Base-by-base conservation (phyloP, 2,888 invertebrate genomes). In the Orthonevra nobilis region DNA sequence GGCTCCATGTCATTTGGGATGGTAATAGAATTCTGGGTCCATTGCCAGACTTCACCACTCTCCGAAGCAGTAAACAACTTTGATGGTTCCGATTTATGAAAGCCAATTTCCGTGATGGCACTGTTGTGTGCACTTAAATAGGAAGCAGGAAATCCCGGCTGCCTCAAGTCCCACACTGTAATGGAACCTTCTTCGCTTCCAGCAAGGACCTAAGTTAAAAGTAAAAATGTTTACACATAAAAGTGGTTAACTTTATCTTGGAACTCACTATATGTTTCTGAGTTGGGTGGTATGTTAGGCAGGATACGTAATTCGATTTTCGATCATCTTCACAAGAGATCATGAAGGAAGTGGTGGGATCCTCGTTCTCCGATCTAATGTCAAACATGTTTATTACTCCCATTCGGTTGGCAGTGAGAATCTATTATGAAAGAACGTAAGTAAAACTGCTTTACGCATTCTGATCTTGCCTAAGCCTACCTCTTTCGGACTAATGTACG, bases 381-480 rank as follows among this genome's bases (percentile, higher is more conserved):
- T 97, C 97, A 93, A 96, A 97, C 69, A 96, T 92, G 87, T 97
- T 96, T 91, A 97, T 93, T 84, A 96, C 94, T 0, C 97, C 97
- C 85, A 95, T 90, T n/a, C 94, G 90, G 87, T 97, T 97, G 12
- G 96, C 95, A 0, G 95, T 95, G 40, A 97, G 91, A 17, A 96
- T 90, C 91, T 96, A 81, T n/a, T n/a, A n/a, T n/a, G 2, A 86
- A 40, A 32, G 28, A 7, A 7, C 5, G 12, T 12, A 7, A 12
- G 12, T 23, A 23, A 44, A 23, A 5, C 5, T 7, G 3, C 6
- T 19, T 23, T 23, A 5, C 2, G 7, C 1, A 23, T 23, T 23
- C 23, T 20, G 6, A 34, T 44, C 5, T 1, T 5, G 19, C 58
- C 26, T 32, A 32, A 17, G 54, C 82, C 82, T 58, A 92, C 90